phyloP scores from a whole-genome alignment of 2,113 vertebrate species.

The Solea senegalensis region DNA sequence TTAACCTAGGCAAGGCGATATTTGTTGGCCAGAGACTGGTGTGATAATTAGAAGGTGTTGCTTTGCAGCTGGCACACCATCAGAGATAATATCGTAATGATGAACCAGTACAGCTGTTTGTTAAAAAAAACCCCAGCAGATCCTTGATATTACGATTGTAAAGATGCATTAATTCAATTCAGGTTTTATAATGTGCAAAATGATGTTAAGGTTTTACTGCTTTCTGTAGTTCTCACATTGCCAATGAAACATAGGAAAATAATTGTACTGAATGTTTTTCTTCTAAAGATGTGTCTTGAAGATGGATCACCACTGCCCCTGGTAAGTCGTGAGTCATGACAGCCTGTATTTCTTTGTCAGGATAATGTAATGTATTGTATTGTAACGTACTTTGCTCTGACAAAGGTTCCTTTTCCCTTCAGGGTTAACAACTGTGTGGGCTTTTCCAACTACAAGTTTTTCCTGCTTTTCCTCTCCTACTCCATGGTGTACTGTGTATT shows the following conservation, averaged over 20 bases:
- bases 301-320: conserved; percentile 99
- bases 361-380: not conserved
- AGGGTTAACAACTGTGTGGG: conserved; percentile 99
- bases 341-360: not conserved
- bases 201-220: not conserved
- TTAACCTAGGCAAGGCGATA: conserved; percentile 41
- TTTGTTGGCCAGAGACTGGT: conserved; percentile 22
- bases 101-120: conserved; percentile 36
- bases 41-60: conserved; percentile 62
- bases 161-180: not conserved
- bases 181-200: not conserved
- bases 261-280: conserved; percentile 1
- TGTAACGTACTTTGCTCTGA: conserved; percentile 14
- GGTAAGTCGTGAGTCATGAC: conserved; percentile 80
- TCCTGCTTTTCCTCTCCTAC: conserved; percentile 96
- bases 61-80: conserved; percentile 21
- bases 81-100: conserved; percentile 13
- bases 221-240: not conserved
- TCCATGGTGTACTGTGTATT: conserved; percentile 95
- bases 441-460: conserved; percentile 99
- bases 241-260: not conserved
- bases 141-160: not conserved
- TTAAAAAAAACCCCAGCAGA: not conserved
- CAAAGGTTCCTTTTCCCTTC: conserved; percentile 57
- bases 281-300: conserved; percentile 92